A percentile compares a stretch with the other conserved stretches of the same genome.
These are phyloP conservation scores for Polydrusus tereticollis DNA, from an alignment of 2,888 invertebrate species.

Conservation along the genomic window DNA sequence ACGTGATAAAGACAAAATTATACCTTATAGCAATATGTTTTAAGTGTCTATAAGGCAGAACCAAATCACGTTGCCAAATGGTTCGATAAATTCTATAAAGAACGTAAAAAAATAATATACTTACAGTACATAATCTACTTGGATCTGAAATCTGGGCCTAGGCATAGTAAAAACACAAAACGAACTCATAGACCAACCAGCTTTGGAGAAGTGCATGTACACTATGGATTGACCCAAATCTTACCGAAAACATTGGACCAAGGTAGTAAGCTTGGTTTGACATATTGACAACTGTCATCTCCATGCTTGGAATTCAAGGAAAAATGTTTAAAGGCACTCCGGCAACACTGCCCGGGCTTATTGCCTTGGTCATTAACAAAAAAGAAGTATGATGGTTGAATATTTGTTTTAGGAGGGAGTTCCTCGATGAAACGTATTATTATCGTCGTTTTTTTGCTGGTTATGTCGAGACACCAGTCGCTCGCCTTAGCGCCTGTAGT, in stretches of 20 bases:
- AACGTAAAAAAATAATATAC: not conserved
- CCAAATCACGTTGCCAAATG: conserved; percentile 25
- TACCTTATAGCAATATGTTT: conserved; percentile 59
- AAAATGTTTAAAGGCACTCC: too few species aligned
- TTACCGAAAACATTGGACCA: too few species aligned
- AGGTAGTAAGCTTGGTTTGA: too few species aligned
- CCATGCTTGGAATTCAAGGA: too few species aligned
- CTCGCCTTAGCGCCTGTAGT: conserved; percentile 38
- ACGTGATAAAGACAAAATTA: conserved; percentile 63
- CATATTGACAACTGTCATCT: too few species aligned
- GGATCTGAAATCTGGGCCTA: too few species aligned
- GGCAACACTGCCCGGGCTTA: conserved; percentile 35
- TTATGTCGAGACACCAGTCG: conserved; percentile 48
- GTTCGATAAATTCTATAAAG: not conserved
- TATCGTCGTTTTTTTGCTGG: conserved; percentile 49
- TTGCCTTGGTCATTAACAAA: conserved; percentile 54
- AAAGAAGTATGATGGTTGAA: conserved; percentile 47
- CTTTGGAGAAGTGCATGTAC: too few species aligned
- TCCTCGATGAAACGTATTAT: conserved; percentile 54
- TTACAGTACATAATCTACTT: too few species aligned
- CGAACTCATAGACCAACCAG: too few species aligned
- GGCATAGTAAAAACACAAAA: too few species aligned
- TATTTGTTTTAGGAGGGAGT: conserved; percentile 50
- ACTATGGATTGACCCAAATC: too few species aligned
- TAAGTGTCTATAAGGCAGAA: conserved; percentile 38